These are phyloP conservation scores for Hirtodrosophila duncani DNA, from an alignment of 2,888 invertebrate genomes.

Conservation along the genomic window DNA sequence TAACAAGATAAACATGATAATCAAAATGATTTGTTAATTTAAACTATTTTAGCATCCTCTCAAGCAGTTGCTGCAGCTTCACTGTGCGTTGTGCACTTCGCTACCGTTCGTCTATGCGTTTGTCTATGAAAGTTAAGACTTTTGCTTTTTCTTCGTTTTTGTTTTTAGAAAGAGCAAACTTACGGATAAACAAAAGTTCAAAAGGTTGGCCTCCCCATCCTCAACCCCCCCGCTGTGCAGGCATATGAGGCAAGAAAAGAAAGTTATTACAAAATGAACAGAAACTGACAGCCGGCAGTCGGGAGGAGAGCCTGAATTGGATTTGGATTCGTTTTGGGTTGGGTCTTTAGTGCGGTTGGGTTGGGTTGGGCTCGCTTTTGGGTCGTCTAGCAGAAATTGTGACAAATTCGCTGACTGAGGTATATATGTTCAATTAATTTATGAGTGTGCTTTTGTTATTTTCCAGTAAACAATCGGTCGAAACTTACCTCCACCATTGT, in stretches of 20 bases:
- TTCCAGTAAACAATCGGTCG: too few species aligned
- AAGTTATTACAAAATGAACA: conserved; percentile 63
- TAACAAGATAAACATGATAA: too few species aligned
- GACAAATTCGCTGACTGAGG: conserved; percentile 20
- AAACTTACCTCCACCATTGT: conserved; percentile 75
- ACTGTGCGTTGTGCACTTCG: conserved; percentile 33
- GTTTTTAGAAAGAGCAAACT: conserved; percentile 56
- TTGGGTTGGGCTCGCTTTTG: background rate
- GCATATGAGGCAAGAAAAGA: conserved; percentile 60
- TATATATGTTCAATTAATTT: background rate
- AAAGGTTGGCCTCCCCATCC: conserved; percentile 45
- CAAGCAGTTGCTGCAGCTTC: conserved; percentile 5
- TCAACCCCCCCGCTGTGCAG: conserved; percentile 3
- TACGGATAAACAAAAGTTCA: conserved; percentile 60
- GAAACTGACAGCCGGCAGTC: conserved; percentile 57
- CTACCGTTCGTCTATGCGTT: conserved; percentile 40
- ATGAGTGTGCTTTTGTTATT: conserved; percentile 1
- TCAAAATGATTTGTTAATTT: too few species aligned
- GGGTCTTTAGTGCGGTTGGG: conserved; percentile 2
- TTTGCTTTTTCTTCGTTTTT: conserved; percentile 47
- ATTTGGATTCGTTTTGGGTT: conserved; percentile 4
- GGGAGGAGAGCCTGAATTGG: conserved; percentile 8
- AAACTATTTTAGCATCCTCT: too few species aligned
- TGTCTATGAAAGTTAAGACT: conserved; percentile 56
- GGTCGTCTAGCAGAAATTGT: conserved; percentile 30